Conservation (phyloP, 2,888 invertebrate genomes). For the Oscheius sp. region DNA sequence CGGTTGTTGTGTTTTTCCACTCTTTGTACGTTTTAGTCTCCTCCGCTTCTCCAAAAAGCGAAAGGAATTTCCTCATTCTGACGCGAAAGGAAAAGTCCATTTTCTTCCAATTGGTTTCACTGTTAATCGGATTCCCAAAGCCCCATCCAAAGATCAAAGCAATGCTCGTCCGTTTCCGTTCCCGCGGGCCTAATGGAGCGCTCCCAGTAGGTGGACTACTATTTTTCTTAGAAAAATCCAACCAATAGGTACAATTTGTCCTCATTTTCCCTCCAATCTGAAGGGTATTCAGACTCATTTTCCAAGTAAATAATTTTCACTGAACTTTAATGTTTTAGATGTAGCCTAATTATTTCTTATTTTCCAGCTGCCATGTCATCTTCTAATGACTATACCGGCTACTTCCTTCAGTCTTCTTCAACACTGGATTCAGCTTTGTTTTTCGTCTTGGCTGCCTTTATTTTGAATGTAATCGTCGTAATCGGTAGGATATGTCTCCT, state of each 20-base stretch:
- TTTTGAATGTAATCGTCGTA: constrained; percentile 56
- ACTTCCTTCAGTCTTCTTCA: constrained; percentile 50
- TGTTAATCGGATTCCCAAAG: neutral
- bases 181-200: neutral
- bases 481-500: constrained; percentile 36
- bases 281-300: too few species aligned
- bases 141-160: neutral
- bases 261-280: too few species aligned
- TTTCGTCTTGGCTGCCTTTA: constrained; percentile 57
- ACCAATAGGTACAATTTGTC: neutral
- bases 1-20: too few species aligned
- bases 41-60: too few species aligned
- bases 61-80: too few species aligned
- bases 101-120: neutral
- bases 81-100: too few species aligned
- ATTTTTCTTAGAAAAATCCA: neutral
- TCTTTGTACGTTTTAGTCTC: too few species aligned
- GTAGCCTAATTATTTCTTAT: too few species aligned
- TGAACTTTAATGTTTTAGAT: too few species aligned
- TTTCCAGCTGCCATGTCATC: too few species aligned
- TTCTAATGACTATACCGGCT: constrained; percentile 14
- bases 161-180: neutral
- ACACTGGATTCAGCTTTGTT: constrained; percentile 56
- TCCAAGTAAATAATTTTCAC: too few species aligned
- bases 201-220: neutral